Percentiles rank a stretch among this genome's conserved stretches.
Evolutionary conservation across 2,113 vertebrate species (phyloP).

Genomic region (Rhea pennata): DNA sequence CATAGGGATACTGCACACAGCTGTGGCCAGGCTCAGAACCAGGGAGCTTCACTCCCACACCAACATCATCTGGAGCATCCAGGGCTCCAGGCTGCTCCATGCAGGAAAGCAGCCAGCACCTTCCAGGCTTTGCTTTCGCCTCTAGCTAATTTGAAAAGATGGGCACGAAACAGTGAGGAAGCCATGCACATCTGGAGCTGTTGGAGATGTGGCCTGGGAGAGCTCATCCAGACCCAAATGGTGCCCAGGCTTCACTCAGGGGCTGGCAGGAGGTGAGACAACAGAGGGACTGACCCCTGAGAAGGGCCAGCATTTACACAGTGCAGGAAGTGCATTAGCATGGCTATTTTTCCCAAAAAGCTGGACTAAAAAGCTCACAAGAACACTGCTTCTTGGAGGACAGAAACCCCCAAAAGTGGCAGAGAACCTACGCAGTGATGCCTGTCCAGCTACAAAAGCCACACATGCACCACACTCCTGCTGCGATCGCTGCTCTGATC

Average conservation of each 20-base stretch:
- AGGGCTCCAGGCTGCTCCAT: not conserved
- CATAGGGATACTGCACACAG: no score
- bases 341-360: no score
- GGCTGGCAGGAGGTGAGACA: not conserved
- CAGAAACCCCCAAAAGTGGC: not conserved
- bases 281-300: not conserved
- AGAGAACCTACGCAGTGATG: not conserved
- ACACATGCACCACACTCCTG: not conserved
- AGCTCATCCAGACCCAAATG: not conserved
- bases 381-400: not conserved
- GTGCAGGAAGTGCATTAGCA: not conserved
- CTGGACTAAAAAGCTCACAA: not conserved
- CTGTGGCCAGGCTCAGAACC: no score
- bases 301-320: not conserved
- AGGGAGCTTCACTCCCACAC: no score
- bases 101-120: no score
- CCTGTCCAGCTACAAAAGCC: not conserved
- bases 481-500: not conserved
- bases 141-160: not conserved
- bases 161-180: not conserved
- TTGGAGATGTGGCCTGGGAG: not conserved
- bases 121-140: not conserved
- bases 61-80: not conserved
- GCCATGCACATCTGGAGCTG: not conserved
- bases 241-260: not conserved